Conservation (phyloP, 2,113 vertebrate species). For the Crotalus horridus region DNA sequence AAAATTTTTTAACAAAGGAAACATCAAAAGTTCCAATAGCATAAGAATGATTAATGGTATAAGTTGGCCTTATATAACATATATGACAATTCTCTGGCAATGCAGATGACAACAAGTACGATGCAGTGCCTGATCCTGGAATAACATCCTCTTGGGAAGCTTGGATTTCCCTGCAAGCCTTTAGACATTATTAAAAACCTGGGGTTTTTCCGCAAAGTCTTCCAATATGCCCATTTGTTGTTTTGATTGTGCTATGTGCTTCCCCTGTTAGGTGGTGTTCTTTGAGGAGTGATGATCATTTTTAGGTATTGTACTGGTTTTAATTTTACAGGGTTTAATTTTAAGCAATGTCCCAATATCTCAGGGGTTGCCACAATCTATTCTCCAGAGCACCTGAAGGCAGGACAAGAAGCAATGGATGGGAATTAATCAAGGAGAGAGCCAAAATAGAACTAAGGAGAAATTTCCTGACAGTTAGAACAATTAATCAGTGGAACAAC, state of each 20-base stretch:
- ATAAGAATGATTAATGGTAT: background rate
- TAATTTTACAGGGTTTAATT: background rate
- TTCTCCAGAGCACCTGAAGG: too few relatives aligned
- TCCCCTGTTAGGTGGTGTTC: background rate
- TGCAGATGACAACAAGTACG: background rate
- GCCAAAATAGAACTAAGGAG: too few relatives aligned
- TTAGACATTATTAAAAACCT: background rate
- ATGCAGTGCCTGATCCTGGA: background rate
- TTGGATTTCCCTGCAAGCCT: background rate
- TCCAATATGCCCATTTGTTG: background rate
- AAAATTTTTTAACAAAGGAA: background rate
- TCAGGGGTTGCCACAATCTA: too few relatives aligned
- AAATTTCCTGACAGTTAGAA: too few relatives aligned
- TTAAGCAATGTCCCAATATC: too few relatives aligned
- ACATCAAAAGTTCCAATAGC: background rate
- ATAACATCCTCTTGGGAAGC: background rate
- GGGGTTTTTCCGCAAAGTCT: background rate
- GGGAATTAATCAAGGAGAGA: too few relatives aligned
- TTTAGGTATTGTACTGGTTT: background rate
- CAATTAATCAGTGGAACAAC: too few relatives aligned
- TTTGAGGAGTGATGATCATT: background rate
- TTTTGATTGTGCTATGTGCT: background rate
- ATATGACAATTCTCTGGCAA: background rate
- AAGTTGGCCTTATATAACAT: background rate
- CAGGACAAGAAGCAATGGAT: too few relatives aligned